These are phyloP conservation scores for Terrapene triunguis DNA, from an alignment of 2,113 vertebrate species.

Conservation along the genomic window DNA sequence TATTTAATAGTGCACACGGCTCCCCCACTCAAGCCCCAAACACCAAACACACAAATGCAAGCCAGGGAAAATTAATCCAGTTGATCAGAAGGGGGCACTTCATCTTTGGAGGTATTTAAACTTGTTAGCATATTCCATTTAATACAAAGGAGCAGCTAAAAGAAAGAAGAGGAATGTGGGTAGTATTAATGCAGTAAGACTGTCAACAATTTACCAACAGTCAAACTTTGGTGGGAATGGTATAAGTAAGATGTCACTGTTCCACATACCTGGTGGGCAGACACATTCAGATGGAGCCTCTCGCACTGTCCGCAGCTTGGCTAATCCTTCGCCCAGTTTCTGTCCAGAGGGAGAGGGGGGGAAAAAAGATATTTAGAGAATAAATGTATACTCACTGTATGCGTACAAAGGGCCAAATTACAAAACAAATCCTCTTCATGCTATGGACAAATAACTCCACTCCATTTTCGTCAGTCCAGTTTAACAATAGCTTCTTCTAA, in stretches of 20 bases:
- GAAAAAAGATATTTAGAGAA: neutral
- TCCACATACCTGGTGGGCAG: constrained; percentile 91
- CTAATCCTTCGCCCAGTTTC: constrained; percentile 86
- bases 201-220: rapidly evolving
- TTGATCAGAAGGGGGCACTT: neutral
- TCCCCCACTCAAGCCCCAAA: constrained; percentile 63
- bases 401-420: neutral
- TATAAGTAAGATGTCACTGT: rapidly evolving
- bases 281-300: constrained; percentile 87
- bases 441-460: neutral
- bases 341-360: constrained; percentile 65
- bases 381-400: rapidly evolving
- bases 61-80: neutral
- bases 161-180: neutral
- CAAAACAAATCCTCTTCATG: neutral
- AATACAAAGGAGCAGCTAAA: rapidly evolving
- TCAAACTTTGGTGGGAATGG: neutral
- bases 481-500: rapidly evolving
- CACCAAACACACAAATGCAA: constrained; percentile 36
- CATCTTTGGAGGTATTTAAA: neutral
- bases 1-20: constrained; percentile 7
- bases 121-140: neutral
- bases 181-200: rapidly evolving
- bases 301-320: constrained; percentile 84
- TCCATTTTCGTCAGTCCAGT: rapidly evolving